Conservation (phyloP, 2,888 invertebrate species). For the Callinectes sapidus region DNA sequence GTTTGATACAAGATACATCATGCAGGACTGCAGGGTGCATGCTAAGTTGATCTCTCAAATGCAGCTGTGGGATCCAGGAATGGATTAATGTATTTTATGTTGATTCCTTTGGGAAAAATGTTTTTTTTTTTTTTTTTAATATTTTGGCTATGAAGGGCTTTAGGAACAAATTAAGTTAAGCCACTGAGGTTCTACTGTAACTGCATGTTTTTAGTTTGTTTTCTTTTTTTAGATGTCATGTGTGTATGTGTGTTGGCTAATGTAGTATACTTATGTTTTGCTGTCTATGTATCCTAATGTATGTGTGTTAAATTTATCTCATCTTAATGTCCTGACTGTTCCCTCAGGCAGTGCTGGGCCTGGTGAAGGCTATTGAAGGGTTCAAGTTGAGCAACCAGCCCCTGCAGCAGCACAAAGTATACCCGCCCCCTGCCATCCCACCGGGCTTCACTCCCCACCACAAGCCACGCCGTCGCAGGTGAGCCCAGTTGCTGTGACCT, state of each 20-base stretch:
- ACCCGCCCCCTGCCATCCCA: slow-evolving; percentile 62
- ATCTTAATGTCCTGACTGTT: not conserved
- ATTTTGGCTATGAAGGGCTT: too few relatives aligned
- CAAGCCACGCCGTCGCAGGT: slow-evolving; percentile 65
- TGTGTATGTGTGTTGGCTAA: not conserved
- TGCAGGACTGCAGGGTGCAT: too few relatives aligned
- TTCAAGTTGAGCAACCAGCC: slow-evolving; percentile 59
- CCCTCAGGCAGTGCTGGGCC: slow-evolving; percentile 39
- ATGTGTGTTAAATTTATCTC: not conserved
- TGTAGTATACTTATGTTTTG: too few relatives aligned
- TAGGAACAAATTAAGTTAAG: too few relatives aligned
- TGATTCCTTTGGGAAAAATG: too few relatives aligned
- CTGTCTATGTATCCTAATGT: too few relatives aligned
- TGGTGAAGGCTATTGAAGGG: slow-evolving; percentile 54
- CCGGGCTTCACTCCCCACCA: slow-evolving; percentile 54
- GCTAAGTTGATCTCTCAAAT: too few relatives aligned
- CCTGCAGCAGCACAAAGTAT: slow-evolving; percentile 24
- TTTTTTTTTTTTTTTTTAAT: too few relatives aligned
- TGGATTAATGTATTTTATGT: too few relatives aligned
- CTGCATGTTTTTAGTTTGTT: not conserved
- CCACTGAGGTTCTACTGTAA: too few relatives aligned
- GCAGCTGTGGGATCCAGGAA: too few relatives aligned
- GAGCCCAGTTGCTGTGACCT: not conserved
- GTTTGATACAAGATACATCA: too few relatives aligned
- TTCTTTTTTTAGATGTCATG: not conserved